Evolutionary conservation across 2,113 vertebrate species (phyloP), one percentile per base, ranked within the genome.

Genomic region (Nannospalax galili): DNA sequence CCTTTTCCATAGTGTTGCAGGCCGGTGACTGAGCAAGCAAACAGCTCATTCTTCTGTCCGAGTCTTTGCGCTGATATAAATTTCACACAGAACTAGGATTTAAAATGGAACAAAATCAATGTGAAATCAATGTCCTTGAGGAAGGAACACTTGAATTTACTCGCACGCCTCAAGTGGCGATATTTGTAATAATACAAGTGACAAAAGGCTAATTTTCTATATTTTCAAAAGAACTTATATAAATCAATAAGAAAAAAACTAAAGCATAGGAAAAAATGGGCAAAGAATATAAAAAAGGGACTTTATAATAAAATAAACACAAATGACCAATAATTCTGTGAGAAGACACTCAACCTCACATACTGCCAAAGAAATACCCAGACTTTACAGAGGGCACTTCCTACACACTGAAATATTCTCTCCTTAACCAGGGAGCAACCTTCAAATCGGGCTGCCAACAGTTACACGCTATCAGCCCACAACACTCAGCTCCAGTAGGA

Each of bases 201-300:
- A 69, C 30, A 69, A 32, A 95, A 32, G 87, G 56, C 73, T 67
- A 14, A 67, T 81, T 88, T 90, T 42, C 42, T 90, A 90, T 82
- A 88, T 32, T 93, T 73, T 78, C 56, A 35, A 86, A 52, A 96
- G 35, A 20, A 7, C 20, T 64, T 58, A 30, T 17, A 26, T 11
- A 42, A 62, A 60, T 40, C 56, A 67, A 3, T 82, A 93, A 60
- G 92, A 65, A 67, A 84, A 67, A 82, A 88, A 28, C 28, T 26
- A 60, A 32, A 69, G 42, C 3, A 42, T 32, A 73, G 42, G 3
- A 42, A 14, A 48, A 95, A 90, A 52, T 28, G 60, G 28, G 28
- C 24, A 12, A 90, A 88, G 20, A 17, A 58, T 65, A 3, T 74
- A 58, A 48, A 70, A 45, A 35, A 42, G 26, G 5, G 32, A 60